phyloP scores from a whole-genome alignment of 1,140 invertebrate genomes.

The Triops longicaudatus region DNA sequence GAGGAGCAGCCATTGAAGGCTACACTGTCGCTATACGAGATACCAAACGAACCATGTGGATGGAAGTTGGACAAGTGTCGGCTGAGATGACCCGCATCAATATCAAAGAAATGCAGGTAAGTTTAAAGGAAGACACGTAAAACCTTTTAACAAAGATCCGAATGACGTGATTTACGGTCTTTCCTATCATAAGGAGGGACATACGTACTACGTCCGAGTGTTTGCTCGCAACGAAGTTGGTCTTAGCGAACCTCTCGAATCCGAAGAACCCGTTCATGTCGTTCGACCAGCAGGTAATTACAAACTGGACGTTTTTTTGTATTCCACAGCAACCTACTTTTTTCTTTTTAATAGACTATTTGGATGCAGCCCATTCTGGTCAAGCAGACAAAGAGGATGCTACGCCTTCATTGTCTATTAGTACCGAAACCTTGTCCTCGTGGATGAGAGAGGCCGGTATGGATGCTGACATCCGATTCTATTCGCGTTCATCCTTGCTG shows the following conservation, averaged over 20 bases:
- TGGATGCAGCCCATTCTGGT: conserved; percentile 31
- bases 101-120: conserved; percentile 67
- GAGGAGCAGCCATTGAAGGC: conserved; percentile 76
- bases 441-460: conserved; percentile 84
- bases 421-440: conserved; percentile 82
- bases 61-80: conserved; percentile 79
- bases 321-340: not conserved
- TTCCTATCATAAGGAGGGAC: conserved; percentile 53
- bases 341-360: conserved; percentile 32
- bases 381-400: conserved; percentile 45
- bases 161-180: not conserved
- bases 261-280: conserved; percentile 82
- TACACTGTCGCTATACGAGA: conserved; percentile 92
- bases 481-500: conserved; percentile 68
- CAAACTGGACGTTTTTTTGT: not conserved
- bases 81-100: conserved; percentile 72
- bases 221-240: conserved; percentile 93
- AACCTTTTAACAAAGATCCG: not conserved
- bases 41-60: conserved; percentile 88
- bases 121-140: conserved; percentile 7
- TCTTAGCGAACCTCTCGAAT: conserved; percentile 83
- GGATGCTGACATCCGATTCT: conserved; percentile 84
- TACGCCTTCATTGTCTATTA: conserved; percentile 63
- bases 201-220: conserved; percentile 81
- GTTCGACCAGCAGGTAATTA: conserved; percentile 63